Conservation (phyloP, 2,113 vertebrate genomes). For the Eulemur rufifrons region DNA sequence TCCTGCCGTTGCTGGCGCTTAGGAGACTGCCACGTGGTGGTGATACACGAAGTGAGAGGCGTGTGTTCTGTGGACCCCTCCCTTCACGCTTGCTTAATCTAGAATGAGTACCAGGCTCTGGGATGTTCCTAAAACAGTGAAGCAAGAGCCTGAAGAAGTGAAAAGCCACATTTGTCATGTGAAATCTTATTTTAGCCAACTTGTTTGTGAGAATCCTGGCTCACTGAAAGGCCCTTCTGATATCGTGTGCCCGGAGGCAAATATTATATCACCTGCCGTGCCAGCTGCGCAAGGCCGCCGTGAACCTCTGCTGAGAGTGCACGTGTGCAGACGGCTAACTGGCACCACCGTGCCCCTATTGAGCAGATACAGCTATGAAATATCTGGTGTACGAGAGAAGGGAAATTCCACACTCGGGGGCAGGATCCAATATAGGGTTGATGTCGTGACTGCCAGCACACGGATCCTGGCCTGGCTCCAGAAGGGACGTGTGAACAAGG, state of each 20-base stretch:
- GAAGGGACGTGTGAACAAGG: not conserved
- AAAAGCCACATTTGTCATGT: not conserved
- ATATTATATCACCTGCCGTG: not conserved
- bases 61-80: not conserved
- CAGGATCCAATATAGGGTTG: not conserved
- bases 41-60: not conserved
- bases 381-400: not conserved
- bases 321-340: not conserved
- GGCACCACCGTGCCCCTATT: not conserved
- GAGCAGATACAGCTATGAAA: not conserved
- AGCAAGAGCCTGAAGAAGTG: not conserved
- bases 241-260: not conserved
- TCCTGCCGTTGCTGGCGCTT: not conserved
- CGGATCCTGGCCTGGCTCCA: not conserved
- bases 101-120: not conserved
- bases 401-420: not conserved
- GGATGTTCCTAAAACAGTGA: not conserved
- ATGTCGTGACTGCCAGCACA: accelerated
- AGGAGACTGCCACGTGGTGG: not conserved
- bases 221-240: not conserved
- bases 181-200: not conserved
- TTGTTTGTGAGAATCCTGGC: not conserved
- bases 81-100: not conserved
- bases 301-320: not conserved
- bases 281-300: not conserved